A percentile compares a stretch with the other conserved stretches of the same genome.
Evolutionary conservation across 1,140 invertebrate species (phyloP).

Genomic region (Tetramorium parvispinum): DNA sequence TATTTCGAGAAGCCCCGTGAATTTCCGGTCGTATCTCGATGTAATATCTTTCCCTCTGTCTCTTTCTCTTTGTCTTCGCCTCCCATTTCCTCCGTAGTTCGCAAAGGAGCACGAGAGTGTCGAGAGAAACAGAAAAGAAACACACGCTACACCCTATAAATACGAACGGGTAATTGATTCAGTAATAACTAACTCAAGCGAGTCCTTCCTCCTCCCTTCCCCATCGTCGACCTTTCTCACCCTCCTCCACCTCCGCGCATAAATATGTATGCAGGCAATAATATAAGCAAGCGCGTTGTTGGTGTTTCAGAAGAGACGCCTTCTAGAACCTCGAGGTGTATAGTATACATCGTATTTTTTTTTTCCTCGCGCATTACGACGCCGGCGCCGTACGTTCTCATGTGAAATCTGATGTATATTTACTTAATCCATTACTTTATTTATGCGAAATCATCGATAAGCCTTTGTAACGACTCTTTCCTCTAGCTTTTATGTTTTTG

Average conservation of each 20-base stretch:
- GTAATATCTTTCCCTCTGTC: slow-evolving; percentile 66
- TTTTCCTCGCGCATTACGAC: slow-evolving; percentile 72
- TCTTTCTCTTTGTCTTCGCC: slow-evolving; percentile 58
- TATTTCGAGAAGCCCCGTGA: slow-evolving; percentile 75
- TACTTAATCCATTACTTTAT: slow-evolving; percentile 3
- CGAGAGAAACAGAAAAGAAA: slow-evolving; percentile 77
- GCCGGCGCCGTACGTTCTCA: slow-evolving; percentile 29
- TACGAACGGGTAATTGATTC: slow-evolving; percentile 84
- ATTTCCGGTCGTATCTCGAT: slow-evolving; percentile 81
- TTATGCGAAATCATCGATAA: not conserved
- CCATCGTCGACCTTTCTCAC: slow-evolving; percentile 66
- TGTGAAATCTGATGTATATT: not conserved
- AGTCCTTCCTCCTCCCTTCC: slow-evolving; percentile 67
- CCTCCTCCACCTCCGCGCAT: slow-evolving; percentile 74
- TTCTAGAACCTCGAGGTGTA: slow-evolving; percentile 74
- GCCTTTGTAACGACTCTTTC: not conserved
- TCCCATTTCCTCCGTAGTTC: slow-evolving; percentile 58
- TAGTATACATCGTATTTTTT: slow-evolving; percentile 75
- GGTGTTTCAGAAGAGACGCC: slow-evolving; percentile 75
- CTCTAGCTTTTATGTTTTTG: not conserved
- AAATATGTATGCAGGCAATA: slow-evolving; percentile 83
- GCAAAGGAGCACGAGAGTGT: slow-evolving; percentile 57
- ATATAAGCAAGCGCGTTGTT: slow-evolving; percentile 75
- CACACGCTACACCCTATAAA: slow-evolving; percentile 84
- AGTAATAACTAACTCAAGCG: slow-evolving; percentile 85